Evolutionary conservation across 2,113 vertebrate genomes (phyloP).

Genomic region (Myocastor coypus): DNA sequence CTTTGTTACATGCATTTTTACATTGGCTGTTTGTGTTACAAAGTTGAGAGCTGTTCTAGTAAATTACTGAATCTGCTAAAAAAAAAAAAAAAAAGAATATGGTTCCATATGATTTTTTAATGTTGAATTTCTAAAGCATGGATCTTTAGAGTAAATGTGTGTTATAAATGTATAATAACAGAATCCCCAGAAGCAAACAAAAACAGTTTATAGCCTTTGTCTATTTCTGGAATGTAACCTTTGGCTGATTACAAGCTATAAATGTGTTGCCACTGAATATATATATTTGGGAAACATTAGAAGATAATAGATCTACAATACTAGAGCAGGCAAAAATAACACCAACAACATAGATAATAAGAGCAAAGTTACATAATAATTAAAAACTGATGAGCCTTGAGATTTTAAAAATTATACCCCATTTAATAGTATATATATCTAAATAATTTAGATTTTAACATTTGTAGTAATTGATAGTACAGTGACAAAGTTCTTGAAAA

Average conservation of each 20-base stretch:
- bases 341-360: background rate
- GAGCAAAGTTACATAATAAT: background rate
- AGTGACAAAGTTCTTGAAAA: background rate
- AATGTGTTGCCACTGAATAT: background rate
- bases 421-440: background rate
- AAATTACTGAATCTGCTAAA: background rate
- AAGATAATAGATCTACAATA: background rate
- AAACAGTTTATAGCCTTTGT: background rate
- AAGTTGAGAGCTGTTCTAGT: background rate
- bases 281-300: background rate
- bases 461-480: background rate
- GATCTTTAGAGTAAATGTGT: background rate
- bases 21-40: background rate
- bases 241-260: background rate
- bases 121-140: background rate
- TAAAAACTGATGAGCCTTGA: background rate
- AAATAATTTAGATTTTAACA: background rate
- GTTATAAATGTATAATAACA: background rate
- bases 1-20: background rate
- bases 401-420: background rate
- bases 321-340: background rate
- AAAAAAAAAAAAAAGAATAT: too few species aligned
- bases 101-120: background rate
- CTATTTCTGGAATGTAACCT: background rate
- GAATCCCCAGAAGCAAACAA: background rate